A percentile compares a stretch with the other conserved stretches of the same genome.
Evolutionary conservation across 2,113 vertebrate species (phyloP).

Genomic region (Phalacrocorax carbo): DNA sequence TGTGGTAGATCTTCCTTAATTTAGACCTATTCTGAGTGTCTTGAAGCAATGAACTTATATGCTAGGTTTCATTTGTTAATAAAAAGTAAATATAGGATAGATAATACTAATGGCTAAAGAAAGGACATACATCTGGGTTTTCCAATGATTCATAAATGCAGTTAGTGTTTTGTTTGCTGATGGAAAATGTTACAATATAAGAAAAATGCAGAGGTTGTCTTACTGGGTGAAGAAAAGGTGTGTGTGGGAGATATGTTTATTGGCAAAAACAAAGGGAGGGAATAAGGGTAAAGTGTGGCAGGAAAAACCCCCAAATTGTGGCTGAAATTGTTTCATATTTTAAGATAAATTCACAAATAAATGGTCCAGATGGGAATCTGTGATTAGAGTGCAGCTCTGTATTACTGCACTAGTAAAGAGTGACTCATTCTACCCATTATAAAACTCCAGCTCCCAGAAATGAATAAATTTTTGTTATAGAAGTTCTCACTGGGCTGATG

Average conservation of each 20-base stretch:
- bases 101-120: background rate
- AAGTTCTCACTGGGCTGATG: background rate
- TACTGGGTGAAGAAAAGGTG: background rate
- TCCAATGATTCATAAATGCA: background rate
- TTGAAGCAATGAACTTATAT: background rate
- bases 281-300: background rate
- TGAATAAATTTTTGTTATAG: conserved; percentile 3
- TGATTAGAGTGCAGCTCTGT: conserved; percentile 14
- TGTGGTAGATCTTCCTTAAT: background rate
- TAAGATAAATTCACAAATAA: conserved; percentile 36
- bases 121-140: background rate
- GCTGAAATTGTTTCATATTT: background rate
- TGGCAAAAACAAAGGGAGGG: background rate
- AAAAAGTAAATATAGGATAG: background rate
- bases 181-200: background rate
- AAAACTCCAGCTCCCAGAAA: conserved; percentile 12
- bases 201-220: background rate
- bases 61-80: background rate
- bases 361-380: conserved; percentile 21
- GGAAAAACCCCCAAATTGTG: background rate
- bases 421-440: conserved; percentile 30
- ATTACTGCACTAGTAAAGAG: conserved; percentile 35
- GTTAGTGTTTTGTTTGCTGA: conserved; percentile 1
- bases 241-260: background rate
- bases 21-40: background rate